Base-by-base conservation (phyloP, 2,113 vertebrate species). In the Burhinus bistriatus region DNA sequence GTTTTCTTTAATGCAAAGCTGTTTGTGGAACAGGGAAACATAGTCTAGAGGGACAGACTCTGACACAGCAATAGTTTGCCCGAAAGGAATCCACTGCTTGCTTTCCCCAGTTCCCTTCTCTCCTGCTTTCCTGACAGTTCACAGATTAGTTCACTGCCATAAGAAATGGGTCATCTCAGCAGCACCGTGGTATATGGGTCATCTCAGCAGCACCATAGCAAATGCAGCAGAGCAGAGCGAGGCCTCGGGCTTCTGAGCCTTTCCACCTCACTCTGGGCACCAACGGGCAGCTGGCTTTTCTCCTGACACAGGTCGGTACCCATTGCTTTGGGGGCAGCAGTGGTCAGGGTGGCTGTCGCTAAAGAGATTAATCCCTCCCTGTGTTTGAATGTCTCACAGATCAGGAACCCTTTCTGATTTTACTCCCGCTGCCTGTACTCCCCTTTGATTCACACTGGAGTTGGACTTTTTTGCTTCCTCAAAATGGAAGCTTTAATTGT, bases 401-500 rank as follows among this genome's bases (percentile, higher is more conserved):
- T n/a, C 27, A 79, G 64, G 59, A 76, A 13, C 25, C 14, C 32
- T 26, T 45, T 82, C 51, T 92, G 69, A 82, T 95, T 93, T 95
- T 68, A 73, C 5, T 38, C 71, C 69, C 57, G 44, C 44, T 59
- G 52, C n/a, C 36, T 85, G 40, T 76, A 76, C 44, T 82, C 62
- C 57, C 11, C 30, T 94, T 69, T 85, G 34, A 93, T 58, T 64
- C 47, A 58, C 26, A 8, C 42, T 61, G 25, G 30, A 83, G 68
- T 45, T 29, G 40, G 66, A 44, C 49, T 47, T 71, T 64, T 92
- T 76, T 36, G 38, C 32, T 15, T 92, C 47, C 83, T 75, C 73
- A 78, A 66, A 89, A 92, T 66, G 87, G 62, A 95, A 92, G 64
- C 62, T 87, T 94, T 95, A 93, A 93, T 91, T 89, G 55, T 58